phyloP scores from a whole-genome alignment of 2,797 vertebrate genomes.

The Pseudochirops cupreus region DNA sequence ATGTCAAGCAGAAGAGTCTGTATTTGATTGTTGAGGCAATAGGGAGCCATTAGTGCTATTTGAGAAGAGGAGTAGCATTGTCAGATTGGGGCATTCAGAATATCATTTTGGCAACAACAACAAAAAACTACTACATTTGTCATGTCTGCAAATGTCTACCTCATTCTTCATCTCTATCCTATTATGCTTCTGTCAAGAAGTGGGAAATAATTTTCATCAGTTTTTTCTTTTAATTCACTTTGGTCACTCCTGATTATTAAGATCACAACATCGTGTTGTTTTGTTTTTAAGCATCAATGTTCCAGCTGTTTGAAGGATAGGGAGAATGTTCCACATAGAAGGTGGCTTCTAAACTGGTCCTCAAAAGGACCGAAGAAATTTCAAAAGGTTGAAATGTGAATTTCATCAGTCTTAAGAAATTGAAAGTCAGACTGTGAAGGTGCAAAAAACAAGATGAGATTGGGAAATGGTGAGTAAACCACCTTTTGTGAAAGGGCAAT shows the following conservation, averaged over 20 bases:
- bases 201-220: background rate
- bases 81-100: background rate
- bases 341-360: background rate
- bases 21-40: background rate
- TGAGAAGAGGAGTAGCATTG: background rate
- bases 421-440: background rate
- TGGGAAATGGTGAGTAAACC: background rate
- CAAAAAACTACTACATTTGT: background rate
- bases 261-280: background rate
- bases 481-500: background rate
- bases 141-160: background rate
- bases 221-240: background rate
- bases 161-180: background rate
- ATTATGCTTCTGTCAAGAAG: background rate
- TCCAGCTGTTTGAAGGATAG: background rate
- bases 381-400: background rate
- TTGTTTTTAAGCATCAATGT: background rate
- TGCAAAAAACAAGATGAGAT: background rate
- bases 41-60: background rate
- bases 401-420: background rate
- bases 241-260: background rate
- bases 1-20: background rate
- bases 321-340: background rate
- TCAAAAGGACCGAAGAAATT: background rate
- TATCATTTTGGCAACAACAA: background rate